phyloP scores from a whole-genome alignment of 1,140 invertebrate species.

The Babylonia areolata region DNA sequence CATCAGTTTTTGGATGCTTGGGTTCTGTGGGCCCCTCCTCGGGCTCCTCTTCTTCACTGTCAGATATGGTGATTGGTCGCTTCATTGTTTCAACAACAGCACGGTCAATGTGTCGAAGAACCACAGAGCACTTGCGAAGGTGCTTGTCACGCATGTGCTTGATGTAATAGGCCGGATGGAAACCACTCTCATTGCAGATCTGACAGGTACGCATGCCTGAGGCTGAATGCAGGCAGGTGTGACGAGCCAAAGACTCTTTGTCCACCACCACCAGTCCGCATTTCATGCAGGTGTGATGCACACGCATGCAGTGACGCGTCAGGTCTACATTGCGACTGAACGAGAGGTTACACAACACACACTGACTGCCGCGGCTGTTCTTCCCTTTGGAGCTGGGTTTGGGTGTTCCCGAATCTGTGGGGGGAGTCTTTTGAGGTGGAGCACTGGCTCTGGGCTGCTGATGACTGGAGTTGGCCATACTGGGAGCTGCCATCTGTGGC shows the following conservation, averaged over 20 bases:
- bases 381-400: neutral
- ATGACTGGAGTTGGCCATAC: neutral
- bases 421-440: constrained; percentile 17
- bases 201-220: constrained; percentile 55
- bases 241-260: constrained; percentile 56
- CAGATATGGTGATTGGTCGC: constrained; percentile 32
- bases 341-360: constrained; percentile 68
- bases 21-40: constrained; percentile 36
- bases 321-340: constrained; percentile 69
- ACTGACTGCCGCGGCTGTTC: constrained; percentile 64
- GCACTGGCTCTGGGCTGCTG: constrained; percentile 8
- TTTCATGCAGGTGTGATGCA: constrained; percentile 68
- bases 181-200: constrained; percentile 63
- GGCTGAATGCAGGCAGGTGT: constrained; percentile 60
- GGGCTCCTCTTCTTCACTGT: constrained; percentile 38
- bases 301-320: constrained; percentile 68
- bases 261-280: constrained; percentile 71
- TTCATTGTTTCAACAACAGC: constrained; percentile 8
- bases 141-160: constrained; percentile 65
- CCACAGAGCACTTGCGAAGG: constrained; percentile 61
- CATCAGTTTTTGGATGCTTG: constrained; percentile 38
- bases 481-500: constrained; percentile 11
- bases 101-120: constrained; percentile 28
- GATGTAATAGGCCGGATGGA: constrained; percentile 63
- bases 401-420: neutral